phyloP scores from a whole-genome alignment of 2,797 vertebrate genomes.

The Sciaenops ocellatus region DNA sequence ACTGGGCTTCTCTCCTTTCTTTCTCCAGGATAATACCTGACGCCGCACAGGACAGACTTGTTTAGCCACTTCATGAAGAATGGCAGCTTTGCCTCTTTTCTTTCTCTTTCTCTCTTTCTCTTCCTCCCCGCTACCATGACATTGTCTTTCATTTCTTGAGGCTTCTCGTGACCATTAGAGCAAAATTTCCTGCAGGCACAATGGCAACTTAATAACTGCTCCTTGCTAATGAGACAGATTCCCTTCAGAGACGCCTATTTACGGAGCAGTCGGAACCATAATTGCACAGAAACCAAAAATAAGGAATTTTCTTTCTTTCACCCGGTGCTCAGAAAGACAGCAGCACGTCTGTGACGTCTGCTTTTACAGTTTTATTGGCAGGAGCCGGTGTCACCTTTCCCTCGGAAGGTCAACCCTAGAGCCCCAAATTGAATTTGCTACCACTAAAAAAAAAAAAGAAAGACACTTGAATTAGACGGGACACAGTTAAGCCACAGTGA shows the following conservation, averaged over 20 bases:
- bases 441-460: conserved; percentile 43
- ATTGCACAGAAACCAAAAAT: conserved; percentile 48
- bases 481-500: conserved; percentile 16
- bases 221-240: conserved; percentile 68
- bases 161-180: conserved; percentile 52
- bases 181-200: conserved; percentile 51
- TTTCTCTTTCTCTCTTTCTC: background rate
- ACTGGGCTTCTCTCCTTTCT: conserved; percentile 13
- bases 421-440: conserved; percentile 48
- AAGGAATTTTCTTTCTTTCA: conserved; percentile 24
- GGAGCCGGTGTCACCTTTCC: conserved; percentile 24
- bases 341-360: background rate
- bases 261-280: conserved; percentile 40
- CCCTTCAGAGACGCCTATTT: conserved; percentile 65
- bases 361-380: conserved; percentile 14
- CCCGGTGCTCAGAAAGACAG: conserved; percentile 2
- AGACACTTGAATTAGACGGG: conserved; percentile 36
- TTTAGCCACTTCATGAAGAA: conserved; percentile 10
- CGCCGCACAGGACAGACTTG: conserved; percentile 24
- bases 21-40: conserved; percentile 20
- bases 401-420: conserved; percentile 46
- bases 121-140: background rate
- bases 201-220: conserved; percentile 54
- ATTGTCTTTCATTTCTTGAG: conserved; percentile 32
- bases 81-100: conserved; percentile 11